Evolutionary conservation across 2,888 invertebrate species (phyloP), one percentile per base, ranked within the genome.

Genomic region (Sminthurinus aureus): DNA sequence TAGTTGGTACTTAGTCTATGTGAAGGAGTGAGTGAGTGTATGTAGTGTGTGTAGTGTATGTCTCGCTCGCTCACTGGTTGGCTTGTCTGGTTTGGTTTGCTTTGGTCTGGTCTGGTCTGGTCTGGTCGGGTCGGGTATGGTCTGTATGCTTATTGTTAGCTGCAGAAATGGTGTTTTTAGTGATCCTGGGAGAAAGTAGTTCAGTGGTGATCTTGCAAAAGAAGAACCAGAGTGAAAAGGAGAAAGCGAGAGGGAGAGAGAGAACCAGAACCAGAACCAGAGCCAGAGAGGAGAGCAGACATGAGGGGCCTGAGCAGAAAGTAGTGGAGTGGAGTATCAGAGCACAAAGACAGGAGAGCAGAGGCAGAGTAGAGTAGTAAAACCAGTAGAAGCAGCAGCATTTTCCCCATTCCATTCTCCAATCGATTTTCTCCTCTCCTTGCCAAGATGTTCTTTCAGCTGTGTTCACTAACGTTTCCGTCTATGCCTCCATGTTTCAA

Each of bases 201-300:
- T 80, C 80, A 80, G 71, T 71, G 80, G 80, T 80, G 83, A 79
- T 81, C 74, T 76, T 69, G 71, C 69, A 78, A 67, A 67, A 81
- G 71, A 50, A 38, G 38, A 38, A 6, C 38, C 38, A 38, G 3
- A 38, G 38, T n/a, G n/a, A 73, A 66, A 77, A 77, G 76, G 78
- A 81, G 81, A 20, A 79, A 76, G 67, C 81, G 75, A 79, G 81
- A 81, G 67, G 81, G 80, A 83, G 58, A 73, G 80, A 26, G 71
- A 80, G 71, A 81, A 38, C 38, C 6, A 38, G 38, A 38, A 38
- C 38, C 38, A 38, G 38, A 38, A 38, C 38, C 6, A 38, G 38
- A 38, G 38, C 1, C 3, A 38, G 38, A n/a, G n/a, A n/a, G n/a
- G n/a, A n/a, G n/a, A n/a, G n/a, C n/a, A n/a, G n/a, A n/a, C 6